Percentiles rank a stretch among this genome's conserved stretches.
phyloP scores from a whole-genome alignment of 2,888 invertebrate genomes.

The Villa cingulata region DNA sequence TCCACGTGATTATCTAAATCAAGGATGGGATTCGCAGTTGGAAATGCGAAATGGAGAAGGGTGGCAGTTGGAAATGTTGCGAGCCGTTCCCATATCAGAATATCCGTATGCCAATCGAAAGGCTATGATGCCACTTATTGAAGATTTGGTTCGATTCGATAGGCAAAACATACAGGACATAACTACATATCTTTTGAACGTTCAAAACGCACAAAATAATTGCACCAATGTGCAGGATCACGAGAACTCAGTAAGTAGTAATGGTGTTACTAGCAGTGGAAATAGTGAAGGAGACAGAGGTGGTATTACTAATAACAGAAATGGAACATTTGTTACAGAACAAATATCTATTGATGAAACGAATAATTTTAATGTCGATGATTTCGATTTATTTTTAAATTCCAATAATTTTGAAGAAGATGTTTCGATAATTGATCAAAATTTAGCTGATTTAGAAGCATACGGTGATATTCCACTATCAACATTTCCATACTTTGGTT shows the following conservation, averaged over 20 bases:
- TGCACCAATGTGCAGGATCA: slow-evolving; percentile 18
- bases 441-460: slow-evolving; percentile 44
- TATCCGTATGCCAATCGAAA: slow-evolving; percentile 35
- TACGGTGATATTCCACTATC: slow-evolving; percentile 35
- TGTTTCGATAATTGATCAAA: slow-evolving; percentile 42
- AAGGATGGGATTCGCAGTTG: slow-evolving; percentile 37
- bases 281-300: too few relatives aligned
- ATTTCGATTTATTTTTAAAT: slow-evolving; percentile 29
- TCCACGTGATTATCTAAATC: slow-evolving; percentile 52
- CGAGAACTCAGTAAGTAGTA: neutral
- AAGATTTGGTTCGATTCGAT: slow-evolving; percentile 43
- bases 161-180: slow-evolving; percentile 42
- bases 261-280: neutral
- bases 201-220: slow-evolving; percentile 30
- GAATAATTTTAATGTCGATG: slow-evolving; percentile 8
- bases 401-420: slow-evolving; percentile 28
- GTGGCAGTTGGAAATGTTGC: slow-evolving; percentile 34
- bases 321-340: slow-evolving; percentile 30
- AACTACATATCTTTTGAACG: slow-evolving; percentile 47
- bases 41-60: slow-evolving; percentile 31
- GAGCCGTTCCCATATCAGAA: slow-evolving; percentile 30
- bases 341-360: slow-evolving; percentile 28
- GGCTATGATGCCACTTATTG: slow-evolving; percentile 35
- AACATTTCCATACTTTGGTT: slow-evolving; percentile 23
- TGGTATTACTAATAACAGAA: neutral